phyloP scores from a whole-genome alignment of 2,888 invertebrate species.

The Amiota communis region DNA sequence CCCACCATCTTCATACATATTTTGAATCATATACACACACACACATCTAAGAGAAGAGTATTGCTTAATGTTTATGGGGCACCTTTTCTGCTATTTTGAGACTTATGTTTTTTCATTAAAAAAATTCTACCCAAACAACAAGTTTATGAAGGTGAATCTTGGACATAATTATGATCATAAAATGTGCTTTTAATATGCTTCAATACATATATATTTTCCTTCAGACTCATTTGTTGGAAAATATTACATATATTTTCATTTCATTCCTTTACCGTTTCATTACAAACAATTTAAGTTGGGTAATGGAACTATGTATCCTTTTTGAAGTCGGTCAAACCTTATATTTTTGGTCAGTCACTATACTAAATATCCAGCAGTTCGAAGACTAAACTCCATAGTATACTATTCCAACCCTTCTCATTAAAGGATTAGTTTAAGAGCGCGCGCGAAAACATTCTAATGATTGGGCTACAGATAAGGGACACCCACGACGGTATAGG shows the following conservation, averaged over 20 bases:
- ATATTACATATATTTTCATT: conserved; percentile 29
- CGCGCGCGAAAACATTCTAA: background rate
- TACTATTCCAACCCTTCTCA: conserved; percentile 66
- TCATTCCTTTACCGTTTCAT: conserved; percentile 53
- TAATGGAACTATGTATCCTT: background rate
- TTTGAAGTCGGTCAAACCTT: conserved; percentile 44
- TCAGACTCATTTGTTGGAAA: no score
- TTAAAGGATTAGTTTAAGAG: conserved; percentile 62
- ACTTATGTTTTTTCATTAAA: conserved; percentile 62
- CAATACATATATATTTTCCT: background rate
- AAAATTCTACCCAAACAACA: conserved; percentile 49
- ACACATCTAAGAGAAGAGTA: conserved; percentile 28
- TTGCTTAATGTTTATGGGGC: conserved; percentile 61
- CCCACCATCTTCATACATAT: background rate
- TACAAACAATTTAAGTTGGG: conserved; percentile 46
- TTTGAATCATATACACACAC: no score
- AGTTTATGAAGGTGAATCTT: conserved; percentile 59
- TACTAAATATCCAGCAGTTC: conserved; percentile 16
- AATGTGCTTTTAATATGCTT: conserved; percentile 59
- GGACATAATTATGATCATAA: conserved; percentile 55
- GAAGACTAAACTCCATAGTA: background rate
- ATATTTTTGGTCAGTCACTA: conserved; percentile 50
- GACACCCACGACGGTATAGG: conserved; percentile 9
- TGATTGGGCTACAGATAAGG: background rate
- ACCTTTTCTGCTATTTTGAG: conserved; percentile 20